Conservation (phyloP, 2,888 invertebrate species). For the Rhogogaster chlorosoma region DNA sequence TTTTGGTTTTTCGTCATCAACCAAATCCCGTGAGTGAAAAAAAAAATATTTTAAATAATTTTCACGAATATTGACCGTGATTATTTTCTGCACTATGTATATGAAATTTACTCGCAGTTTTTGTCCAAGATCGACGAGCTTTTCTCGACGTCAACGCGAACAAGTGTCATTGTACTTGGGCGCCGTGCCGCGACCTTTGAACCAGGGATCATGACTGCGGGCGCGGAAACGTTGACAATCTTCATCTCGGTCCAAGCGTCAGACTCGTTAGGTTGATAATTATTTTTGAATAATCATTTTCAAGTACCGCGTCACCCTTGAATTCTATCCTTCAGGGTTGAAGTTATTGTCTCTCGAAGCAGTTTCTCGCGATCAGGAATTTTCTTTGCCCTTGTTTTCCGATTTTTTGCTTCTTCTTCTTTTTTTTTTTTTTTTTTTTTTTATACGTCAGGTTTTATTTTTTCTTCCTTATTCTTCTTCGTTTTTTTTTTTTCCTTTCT, state of each 20-base stretch:
- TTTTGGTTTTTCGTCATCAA: not conserved
- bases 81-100: not conserved
- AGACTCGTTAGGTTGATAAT: conserved; percentile 8
- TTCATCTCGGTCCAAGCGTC: conserved; percentile 38
- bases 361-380: not conserved
- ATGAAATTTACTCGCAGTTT: not conserved
- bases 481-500: not conserved
- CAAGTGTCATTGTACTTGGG: conserved; percentile 45
- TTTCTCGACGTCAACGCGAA: not conserved
- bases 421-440: not conserved
- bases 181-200: conserved; percentile 41
- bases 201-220: conserved; percentile 40
- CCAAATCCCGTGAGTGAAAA: not conserved
- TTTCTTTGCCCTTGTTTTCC: not conserved
- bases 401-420: not conserved
- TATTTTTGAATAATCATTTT: conserved; percentile 26
- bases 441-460: not conserved
- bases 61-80: not conserved
- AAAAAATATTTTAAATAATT: not conserved
- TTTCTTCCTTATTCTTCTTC: not conserved
- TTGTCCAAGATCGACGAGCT: not conserved
- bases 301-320: not conserved
- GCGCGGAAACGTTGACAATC: conserved; percentile 49
- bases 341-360: not conserved
- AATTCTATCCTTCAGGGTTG: not conserved